These are phyloP conservation scores for Scalopus aquaticus DNA, from an alignment of 2,113 vertebrate genomes.

Conservation along the genomic window DNA sequence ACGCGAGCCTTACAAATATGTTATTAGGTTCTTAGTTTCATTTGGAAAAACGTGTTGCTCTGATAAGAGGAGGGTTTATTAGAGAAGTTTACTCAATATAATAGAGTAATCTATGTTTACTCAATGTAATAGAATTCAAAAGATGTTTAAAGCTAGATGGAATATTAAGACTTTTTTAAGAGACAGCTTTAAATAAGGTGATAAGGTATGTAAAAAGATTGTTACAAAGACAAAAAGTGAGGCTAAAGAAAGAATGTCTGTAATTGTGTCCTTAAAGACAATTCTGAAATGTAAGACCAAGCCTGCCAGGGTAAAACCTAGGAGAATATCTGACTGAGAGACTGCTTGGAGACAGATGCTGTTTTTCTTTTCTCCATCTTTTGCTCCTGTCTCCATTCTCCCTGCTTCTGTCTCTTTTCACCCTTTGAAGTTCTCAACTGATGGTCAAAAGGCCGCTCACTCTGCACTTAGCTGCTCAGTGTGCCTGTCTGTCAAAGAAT, in stretches of 20 bases:
- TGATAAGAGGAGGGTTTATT: not conserved
- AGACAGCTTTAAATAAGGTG: not conserved
- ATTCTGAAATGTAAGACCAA: not conserved
- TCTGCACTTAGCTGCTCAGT: not conserved
- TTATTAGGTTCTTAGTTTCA: not conserved
- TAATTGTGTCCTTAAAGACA: not conserved
- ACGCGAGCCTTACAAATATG: not conserved
- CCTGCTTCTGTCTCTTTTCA: not conserved
- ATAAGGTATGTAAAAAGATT: not conserved
- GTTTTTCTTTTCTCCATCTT: not conserved
- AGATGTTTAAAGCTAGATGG: not conserved
- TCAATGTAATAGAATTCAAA: not conserved
- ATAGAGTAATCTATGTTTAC: not conserved
- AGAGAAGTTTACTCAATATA: not conserved
- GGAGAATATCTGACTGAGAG: not conserved
- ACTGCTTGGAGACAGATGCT: not conserved
- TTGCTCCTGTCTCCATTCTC: not conserved
- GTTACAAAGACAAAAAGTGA: not conserved
- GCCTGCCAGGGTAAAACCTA: not conserved
- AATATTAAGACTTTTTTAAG: not conserved
- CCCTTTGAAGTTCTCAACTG: not conserved
- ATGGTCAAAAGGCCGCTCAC: not conserved
- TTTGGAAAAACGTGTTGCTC: not conserved
- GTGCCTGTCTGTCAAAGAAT: not conserved
- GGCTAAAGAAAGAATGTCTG: not conserved